Conservation (phyloP, 2,888 invertebrate genomes). For the Drosophila picticornis region DNA sequence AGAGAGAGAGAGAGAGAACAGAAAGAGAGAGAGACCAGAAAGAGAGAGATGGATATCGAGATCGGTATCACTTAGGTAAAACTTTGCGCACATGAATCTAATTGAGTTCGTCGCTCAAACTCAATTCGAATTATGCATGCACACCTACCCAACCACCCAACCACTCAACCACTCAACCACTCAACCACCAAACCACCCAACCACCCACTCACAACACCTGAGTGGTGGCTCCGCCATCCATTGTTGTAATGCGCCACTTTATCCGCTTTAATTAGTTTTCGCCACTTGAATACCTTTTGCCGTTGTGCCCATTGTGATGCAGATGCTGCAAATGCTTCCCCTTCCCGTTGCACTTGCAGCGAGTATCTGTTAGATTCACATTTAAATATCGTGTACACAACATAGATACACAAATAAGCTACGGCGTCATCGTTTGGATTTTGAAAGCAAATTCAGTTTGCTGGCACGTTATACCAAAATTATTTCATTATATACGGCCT, state of each 20-base stretch:
- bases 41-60: constrained; percentile 33
- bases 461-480: constrained; percentile 55
- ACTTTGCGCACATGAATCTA: constrained; percentile 75
- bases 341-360: constrained; percentile 53
- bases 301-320: constrained; percentile 68
- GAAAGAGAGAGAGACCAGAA: neutral
- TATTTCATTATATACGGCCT: constrained; percentile 75
- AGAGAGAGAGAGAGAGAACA: neutral
- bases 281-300: constrained; percentile 70
- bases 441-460: constrained; percentile 66
- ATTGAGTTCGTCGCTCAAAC: constrained; percentile 78
- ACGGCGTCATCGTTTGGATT: constrained; percentile 55
- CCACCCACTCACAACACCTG: constrained; percentile 16
- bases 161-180: neutral
- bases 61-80: constrained; percentile 74
- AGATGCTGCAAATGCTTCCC: constrained; percentile 73
- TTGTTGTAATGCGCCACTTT: constrained; percentile 81
- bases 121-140: constrained; percentile 76
- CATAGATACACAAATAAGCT: constrained; percentile 1
- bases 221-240: constrained; percentile 25
- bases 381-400: constrained; percentile 34
- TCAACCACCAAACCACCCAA: constrained; percentile 5
- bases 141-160: constrained; percentile 17
- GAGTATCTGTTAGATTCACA: constrained; percentile 26
- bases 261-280: constrained; percentile 82